Conservation (phyloP, 2,113 vertebrate species). For the Sinocyclocheilus anophthalmus region DNA sequence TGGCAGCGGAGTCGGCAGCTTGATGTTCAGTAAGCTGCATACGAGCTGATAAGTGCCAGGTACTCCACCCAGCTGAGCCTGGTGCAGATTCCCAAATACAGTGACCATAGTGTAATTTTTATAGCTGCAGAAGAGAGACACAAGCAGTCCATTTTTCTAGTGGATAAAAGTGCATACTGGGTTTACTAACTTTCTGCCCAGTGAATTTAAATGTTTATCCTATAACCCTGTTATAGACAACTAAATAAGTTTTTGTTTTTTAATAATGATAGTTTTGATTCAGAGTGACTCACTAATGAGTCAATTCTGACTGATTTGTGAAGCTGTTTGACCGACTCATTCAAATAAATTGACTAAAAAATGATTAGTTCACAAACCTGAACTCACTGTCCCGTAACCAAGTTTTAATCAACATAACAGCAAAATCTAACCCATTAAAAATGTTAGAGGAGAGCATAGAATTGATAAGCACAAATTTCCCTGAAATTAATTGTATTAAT, state of each 20-base stretch:
- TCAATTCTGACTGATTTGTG: background rate
- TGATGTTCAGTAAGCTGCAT: slow-evolving; percentile 91
- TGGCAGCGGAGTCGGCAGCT: slow-evolving; percentile 86
- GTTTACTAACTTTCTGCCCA: background rate
- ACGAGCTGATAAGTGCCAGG: slow-evolving; percentile 95
- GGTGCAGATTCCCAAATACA: slow-evolving; percentile 95
- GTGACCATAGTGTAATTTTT: slow-evolving; percentile 94
- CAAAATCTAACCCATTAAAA: background rate
- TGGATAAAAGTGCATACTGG: background rate
- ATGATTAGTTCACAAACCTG: background rate
- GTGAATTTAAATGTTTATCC: background rate
- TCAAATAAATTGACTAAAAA: background rate
- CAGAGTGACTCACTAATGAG: background rate
- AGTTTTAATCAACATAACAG: background rate
- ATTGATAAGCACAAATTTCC: no score
- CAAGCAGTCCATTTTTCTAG: background rate
- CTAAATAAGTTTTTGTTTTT: no score
- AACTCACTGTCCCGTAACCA: background rate
- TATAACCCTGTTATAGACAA: background rate
- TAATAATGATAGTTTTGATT: background rate
- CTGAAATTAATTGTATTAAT: background rate
- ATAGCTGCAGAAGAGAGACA: slow-evolving; percentile 79
- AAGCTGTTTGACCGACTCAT: background rate
- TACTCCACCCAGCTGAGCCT: slow-evolving; percentile 93
- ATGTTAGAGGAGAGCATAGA: no score